Percentiles rank a stretch among this genome's conserved stretches.
These are phyloP conservation scores for Garra rufa DNA, from an alignment of 2,113 vertebrate genomes.

Conservation along the genomic window DNA sequence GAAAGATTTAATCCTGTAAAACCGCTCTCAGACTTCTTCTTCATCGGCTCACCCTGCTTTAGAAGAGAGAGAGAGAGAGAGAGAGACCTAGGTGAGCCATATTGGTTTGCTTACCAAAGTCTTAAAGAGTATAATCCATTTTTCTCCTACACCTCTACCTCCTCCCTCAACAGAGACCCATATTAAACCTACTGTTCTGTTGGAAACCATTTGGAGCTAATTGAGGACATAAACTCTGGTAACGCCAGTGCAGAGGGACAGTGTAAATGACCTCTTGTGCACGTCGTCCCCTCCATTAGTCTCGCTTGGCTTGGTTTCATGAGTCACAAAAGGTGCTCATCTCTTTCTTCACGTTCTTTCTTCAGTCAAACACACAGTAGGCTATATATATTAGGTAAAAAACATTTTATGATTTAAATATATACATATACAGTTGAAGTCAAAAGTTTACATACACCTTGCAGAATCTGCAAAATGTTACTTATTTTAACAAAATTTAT, in stretches of 20 bases:
- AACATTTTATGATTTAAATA: neutral
- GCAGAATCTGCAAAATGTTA: no score
- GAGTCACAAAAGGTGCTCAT: constrained; percentile 45
- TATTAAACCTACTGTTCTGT: constrained; percentile 11
- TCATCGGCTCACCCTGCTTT: neutral
- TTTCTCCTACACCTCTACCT: constrained; percentile 15
- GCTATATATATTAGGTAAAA: neutral
- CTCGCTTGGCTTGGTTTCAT: constrained; percentile 49
- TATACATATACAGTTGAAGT: neutral
- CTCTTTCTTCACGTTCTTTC: neutral
- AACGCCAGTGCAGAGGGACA: constrained; percentile 8
- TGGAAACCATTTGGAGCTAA: constrained; percentile 56
- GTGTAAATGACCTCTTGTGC: constrained; percentile 52
- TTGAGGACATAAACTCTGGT: constrained; percentile 57
- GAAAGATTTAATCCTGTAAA: constrained; percentile 74
- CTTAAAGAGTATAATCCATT: constrained; percentile 28
- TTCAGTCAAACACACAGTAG: neutral
- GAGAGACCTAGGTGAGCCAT: neutral
- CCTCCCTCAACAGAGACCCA: constrained; percentile 22
- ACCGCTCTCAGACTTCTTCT: constrained; percentile 34
- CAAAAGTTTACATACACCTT: no score
- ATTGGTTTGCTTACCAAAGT: constrained; percentile 17
- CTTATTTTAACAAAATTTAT: no score
- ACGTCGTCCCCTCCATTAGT: constrained; percentile 31
- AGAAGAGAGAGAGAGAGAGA: neutral